Conservation (phyloP, 2,888 invertebrate species). For the Spisula subtruncata region DNA sequence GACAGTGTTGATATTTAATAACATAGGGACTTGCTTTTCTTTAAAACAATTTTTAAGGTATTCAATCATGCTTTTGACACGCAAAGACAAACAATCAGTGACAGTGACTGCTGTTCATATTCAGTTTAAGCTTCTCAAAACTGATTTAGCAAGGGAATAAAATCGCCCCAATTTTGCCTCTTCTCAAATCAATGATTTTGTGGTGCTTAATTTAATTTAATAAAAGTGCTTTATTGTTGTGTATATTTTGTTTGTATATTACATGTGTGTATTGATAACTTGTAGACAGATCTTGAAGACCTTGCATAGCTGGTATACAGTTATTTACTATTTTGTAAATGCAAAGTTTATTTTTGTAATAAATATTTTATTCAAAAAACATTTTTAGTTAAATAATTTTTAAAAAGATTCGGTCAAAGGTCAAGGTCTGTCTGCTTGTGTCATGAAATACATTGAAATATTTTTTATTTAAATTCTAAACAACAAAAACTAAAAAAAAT, state of each 20-base stretch:
- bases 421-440: conserved; percentile 47
- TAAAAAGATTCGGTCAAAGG: conserved; percentile 20
- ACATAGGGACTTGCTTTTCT: no score
- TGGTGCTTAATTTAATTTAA: not conserved
- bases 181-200: no score
- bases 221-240: not conserved
- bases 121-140: no score
- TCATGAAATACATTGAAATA: not conserved
- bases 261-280: not conserved
- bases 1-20: no score
- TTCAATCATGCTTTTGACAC: no score
- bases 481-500: not conserved
- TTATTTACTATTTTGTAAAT: not conserved
- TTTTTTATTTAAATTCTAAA: not conserved
- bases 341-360: conserved; percentile 20
- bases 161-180: no score
- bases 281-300: conserved; percentile 9
- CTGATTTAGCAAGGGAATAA: no score
- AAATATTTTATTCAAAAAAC: conserved; percentile 9
- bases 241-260: not conserved
- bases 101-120: no score
- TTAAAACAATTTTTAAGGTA: no score
- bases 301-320: not conserved
- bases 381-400: not conserved
- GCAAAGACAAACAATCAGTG: no score